Evolutionary conservation across 2,113 vertebrate genomes (phyloP).

Genomic region (Hydrochoerus hydrochaeris): DNA sequence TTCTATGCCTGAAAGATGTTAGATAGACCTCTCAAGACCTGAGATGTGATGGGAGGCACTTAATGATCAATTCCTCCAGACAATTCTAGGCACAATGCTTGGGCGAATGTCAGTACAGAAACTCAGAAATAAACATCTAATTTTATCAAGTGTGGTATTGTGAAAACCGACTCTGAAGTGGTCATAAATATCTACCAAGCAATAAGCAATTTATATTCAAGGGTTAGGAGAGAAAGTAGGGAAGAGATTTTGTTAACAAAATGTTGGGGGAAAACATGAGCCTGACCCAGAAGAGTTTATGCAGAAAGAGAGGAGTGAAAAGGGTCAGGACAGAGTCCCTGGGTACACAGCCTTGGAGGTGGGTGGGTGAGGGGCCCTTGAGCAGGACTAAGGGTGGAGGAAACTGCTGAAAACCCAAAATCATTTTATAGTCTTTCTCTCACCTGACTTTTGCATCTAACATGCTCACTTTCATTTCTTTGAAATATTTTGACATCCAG

Average conservation of each 20-base stretch:
- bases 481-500: background rate
- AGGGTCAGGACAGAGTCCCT: background rate
- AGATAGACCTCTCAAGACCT: background rate
- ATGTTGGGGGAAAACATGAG: background rate
- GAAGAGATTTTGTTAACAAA: background rate
- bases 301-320: background rate
- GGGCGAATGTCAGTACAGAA: background rate
- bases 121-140: background rate
- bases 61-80: background rate
- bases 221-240: background rate
- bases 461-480: background rate
- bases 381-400: background rate
- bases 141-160: background rate
- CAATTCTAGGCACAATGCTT: background rate
- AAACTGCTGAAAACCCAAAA: background rate
- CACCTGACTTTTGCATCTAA: background rate
- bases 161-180: background rate
- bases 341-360: rapidly evolving
- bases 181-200: background rate
- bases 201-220: background rate
- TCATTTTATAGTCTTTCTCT: background rate
- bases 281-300: background rate
- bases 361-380: background rate
- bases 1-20: background rate
- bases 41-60: background rate